These are phyloP conservation scores for Drosophila fungiperda DNA, from an alignment of 2,888 invertebrate species.

Conservation along the genomic window DNA sequence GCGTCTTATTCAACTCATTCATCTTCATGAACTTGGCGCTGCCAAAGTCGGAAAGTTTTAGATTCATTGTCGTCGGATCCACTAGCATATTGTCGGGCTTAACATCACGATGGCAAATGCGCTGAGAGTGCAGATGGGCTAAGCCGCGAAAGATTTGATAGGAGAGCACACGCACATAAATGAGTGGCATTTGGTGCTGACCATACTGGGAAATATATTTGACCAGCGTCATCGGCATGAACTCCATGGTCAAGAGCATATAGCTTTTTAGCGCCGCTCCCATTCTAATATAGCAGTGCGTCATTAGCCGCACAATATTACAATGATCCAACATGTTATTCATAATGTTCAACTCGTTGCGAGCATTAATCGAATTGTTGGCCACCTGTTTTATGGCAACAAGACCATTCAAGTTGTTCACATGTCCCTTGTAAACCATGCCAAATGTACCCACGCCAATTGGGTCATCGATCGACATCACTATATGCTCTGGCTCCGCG, in stretches of 20 bases:
- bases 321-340: conserved; percentile 96
- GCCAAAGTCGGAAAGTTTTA: conserved; percentile 99
- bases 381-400: conserved; percentile 99
- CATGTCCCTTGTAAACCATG: conserved; percentile 98
- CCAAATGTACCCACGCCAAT: conserved; percentile 99
- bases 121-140: conserved; percentile 98
- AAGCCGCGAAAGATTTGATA: conserved; percentile 99
- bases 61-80: conserved; percentile 97
- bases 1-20: conserved; percentile 98
- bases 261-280: conserved; percentile 96
- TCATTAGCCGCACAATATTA: conserved; percentile 99
- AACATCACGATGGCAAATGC: conserved; percentile 99
- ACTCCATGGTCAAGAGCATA: conserved; percentile 99
- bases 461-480: conserved; percentile 87
- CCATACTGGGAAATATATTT: conserved; percentile 96
- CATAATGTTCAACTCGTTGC: conserved; percentile 99
- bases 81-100: conserved; percentile 99
- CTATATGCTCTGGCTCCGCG: neutral
- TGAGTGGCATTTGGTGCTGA: conserved; percentile 95
- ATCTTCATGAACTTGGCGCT: conserved; percentile 98
- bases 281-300: conserved; percentile 99
- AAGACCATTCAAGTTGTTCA: conserved; percentile 96
- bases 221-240: conserved; percentile 89
- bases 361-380: conserved; percentile 99
- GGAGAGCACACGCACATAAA: conserved; percentile 99